Evolutionary conservation across 2,113 vertebrate genomes (phyloP).

Genomic region (Centrocercus urophasianus): DNA sequence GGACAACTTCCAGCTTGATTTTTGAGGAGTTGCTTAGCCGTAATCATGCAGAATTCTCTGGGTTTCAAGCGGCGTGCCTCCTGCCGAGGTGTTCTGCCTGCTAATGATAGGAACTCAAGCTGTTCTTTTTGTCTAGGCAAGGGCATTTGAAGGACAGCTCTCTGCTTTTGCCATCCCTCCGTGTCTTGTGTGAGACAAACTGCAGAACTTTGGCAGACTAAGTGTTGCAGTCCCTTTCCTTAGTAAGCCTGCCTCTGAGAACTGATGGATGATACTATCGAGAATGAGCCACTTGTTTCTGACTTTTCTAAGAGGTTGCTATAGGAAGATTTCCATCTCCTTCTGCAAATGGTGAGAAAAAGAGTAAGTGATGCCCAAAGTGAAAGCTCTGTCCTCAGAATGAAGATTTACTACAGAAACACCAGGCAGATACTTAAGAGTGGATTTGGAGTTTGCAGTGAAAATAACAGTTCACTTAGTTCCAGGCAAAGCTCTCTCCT

Average conservation of each 20-base stretch:
- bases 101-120: conserved; percentile 23
- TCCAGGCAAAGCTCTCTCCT: background rate
- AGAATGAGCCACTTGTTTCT: background rate
- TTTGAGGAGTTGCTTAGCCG: background rate
- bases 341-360: background rate
- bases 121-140: conserved; percentile 20
- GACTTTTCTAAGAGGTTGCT: background rate
- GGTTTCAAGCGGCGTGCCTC: conserved; percentile 6
- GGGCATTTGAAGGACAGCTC: conserved; percentile 30
- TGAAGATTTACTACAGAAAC: background rate
- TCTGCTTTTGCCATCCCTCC: background rate
- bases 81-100: conserved; percentile 55
- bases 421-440: background rate
- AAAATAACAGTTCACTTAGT: background rate
- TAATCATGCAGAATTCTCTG: background rate
- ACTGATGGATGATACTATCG: fast-evolving
- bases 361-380: background rate
- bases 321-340: background rate
- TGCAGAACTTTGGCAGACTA: background rate
- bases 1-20: conserved; percentile 55
- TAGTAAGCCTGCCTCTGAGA: background rate
- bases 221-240: background rate
- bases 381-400: background rate
- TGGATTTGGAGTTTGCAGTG: background rate
- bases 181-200: background rate